Evolutionary conservation across 2,113 vertebrate genomes (phyloP).

Genomic region (Anguilla japonica): DNA sequence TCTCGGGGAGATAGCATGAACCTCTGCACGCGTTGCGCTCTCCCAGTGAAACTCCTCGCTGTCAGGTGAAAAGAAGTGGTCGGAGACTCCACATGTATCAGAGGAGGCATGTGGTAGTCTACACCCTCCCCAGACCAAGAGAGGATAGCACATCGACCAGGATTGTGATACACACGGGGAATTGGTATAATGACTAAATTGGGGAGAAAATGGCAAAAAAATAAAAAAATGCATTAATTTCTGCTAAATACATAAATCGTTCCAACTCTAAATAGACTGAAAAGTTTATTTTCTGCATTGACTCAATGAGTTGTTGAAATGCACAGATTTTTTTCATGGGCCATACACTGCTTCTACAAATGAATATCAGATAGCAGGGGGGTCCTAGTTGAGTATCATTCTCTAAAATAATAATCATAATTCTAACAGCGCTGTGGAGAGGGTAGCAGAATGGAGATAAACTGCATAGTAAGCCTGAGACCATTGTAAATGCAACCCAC

Average conservation of each 20-base stretch:
- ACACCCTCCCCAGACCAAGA: too few relatives aligned
- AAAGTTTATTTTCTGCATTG: neutral
- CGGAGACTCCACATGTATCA: too few relatives aligned
- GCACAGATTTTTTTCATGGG: neutral
- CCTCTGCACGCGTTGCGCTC: too few relatives aligned
- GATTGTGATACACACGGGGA: too few relatives aligned
- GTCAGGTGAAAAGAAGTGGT: too few relatives aligned
- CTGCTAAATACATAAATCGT: neutral
- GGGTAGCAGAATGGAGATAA: neutral
- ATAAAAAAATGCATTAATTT: neutral
- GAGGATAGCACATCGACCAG: too few relatives aligned
- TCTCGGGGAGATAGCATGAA: too few relatives aligned
- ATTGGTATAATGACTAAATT: too few relatives aligned
- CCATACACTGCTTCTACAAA: neutral
- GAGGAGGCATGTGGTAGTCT: too few relatives aligned
- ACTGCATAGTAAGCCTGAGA: neutral
- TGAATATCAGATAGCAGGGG: neutral
- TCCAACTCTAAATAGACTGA: neutral
- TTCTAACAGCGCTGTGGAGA: neutral
- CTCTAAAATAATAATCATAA: neutral
- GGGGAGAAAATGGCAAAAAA: too few relatives aligned
- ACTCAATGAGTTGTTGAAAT: neutral
- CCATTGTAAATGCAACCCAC: neutral
- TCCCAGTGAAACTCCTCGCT: too few relatives aligned
- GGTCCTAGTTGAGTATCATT: neutral